phyloP scores from a whole-genome alignment of 2,888 invertebrate genomes.

The Gerosis bhagava region DNA sequence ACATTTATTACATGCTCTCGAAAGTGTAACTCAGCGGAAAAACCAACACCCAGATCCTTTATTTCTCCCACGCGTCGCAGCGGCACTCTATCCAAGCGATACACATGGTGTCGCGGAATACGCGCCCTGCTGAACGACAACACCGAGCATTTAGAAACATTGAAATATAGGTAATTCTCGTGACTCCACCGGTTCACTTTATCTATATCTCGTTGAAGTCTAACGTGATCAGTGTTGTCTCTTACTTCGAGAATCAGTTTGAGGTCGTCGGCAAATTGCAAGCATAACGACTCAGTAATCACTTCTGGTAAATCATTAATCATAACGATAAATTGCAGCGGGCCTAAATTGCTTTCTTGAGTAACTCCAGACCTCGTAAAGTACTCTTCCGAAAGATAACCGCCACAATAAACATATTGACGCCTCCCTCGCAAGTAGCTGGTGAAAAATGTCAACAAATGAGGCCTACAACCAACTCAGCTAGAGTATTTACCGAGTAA shows the following conservation, averaged over 20 bases:
- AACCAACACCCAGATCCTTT: no score
- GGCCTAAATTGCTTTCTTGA: no score
- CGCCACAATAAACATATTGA: constrained; percentile 8
- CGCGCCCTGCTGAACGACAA: no score
- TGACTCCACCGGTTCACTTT: constrained; percentile 3
- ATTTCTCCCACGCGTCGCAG: not conserved
- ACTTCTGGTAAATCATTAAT: constrained; percentile 10
- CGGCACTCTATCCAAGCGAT: not conserved
- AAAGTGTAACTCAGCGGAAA: no score
- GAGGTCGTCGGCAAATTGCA: no score
- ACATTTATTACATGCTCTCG: no score
- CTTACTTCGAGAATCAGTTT: constrained; percentile 7
- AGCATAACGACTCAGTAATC: no score
- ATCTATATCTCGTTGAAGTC: constrained; percentile 14
- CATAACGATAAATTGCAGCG: constrained; percentile 10
- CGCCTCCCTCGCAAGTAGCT: constrained; percentile 3
- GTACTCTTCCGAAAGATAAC: not conserved
- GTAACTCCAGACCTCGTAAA: constrained; percentile 4
- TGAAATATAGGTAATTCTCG: not conserved
- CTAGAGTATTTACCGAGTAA: no score
- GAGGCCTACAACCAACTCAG: no score
- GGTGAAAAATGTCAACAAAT: no score
- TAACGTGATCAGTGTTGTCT: not conserved
- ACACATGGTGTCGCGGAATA: not conserved
- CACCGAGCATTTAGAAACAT: no score